Percentiles rank a stretch among this genome's conserved stretches.
Conservation (phyloP, 30 jellyfish, hydroid and myxozoan genomes). For the Cassiopea xamachana region DNA sequence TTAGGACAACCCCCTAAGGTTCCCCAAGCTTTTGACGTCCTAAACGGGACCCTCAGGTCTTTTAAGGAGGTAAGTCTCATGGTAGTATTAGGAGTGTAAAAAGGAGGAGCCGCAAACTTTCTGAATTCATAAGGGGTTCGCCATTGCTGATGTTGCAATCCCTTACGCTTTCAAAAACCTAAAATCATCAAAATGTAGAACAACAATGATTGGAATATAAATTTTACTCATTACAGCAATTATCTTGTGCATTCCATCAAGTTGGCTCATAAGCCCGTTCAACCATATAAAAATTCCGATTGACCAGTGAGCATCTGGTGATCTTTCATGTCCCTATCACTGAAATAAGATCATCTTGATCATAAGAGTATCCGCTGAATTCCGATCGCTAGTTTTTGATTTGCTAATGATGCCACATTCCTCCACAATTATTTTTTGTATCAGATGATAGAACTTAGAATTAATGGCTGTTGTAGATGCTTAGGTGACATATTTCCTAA, state of each 20-base stretch:
- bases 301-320: conserved; percentile 71
- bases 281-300: conserved; percentile 39
- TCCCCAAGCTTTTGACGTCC: too few species aligned
- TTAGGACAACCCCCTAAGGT: too few species aligned
- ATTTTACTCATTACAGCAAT: background rate
- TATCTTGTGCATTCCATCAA: background rate
- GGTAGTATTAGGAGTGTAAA: too few species aligned
- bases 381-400: background rate
- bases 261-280: conserved; percentile 52
- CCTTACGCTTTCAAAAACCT: too few species aligned
- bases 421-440: background rate
- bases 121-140: too few species aligned
- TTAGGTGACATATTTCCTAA: background rate
- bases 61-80: too few species aligned
- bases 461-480: background rate
- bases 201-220: background rate
- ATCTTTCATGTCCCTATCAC: conserved; percentile 56
- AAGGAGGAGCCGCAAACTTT: too few species aligned
- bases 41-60: too few species aligned
- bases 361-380: background rate
- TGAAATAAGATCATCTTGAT: conserved; percentile 49
- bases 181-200: too few species aligned
- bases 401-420: background rate
- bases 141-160: too few species aligned
- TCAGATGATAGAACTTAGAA: background rate